Evolutionary conservation across 1,140 invertebrate genomes (phyloP), one percentile per base, ranked within the genome.

Genomic region (Cataglyphis hispanica): DNA sequence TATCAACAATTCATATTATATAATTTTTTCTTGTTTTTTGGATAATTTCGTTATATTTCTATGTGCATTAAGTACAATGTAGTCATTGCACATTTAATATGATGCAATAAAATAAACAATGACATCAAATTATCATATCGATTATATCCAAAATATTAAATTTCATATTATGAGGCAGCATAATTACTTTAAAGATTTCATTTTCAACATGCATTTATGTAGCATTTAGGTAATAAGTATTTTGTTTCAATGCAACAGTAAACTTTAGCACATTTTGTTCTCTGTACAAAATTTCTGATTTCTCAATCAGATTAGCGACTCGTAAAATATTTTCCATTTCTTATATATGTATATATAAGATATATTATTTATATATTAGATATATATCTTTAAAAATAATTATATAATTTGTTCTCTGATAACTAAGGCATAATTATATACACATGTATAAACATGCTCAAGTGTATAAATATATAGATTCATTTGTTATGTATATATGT

Each of bases 381-480:
- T 67, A 67, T 31, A 50, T 31, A 50, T 85, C 78, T 70, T 78
- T 72, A 83, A 81, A 76, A 86, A n/a, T 75, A 50, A 83, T 66
- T 83, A 74, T 84, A 81, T 87, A 63, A 69, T 75, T 84, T 67
- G 58, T 37, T 53, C 43, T 86, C 61, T 66, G 53, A 90, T 89
- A 86, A 84, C 72, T 88, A 85, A 64, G 80, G 56, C 83, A 72
- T 85, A 84, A 74, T 88, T 89, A 81, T 85, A 85, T 72, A 85
- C 56, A 87, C 43, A 19, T 88, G 77, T 87, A 89, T 89, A 83
- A 85, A 87, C 84, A 86, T 90, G 84, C 63, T 53, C 72, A 87
- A 78, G 80, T 75, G 46, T 84, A 87, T 58, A 78, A 85, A 58
- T 60, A 76, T 85, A 76, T 58, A 88, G 76, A 86, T 87, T 85